These are phyloP conservation scores for Vannuccia rotundouncinata DNA, from an alignment of 2,888 invertebrate species.

Conservation along the genomic window DNA sequence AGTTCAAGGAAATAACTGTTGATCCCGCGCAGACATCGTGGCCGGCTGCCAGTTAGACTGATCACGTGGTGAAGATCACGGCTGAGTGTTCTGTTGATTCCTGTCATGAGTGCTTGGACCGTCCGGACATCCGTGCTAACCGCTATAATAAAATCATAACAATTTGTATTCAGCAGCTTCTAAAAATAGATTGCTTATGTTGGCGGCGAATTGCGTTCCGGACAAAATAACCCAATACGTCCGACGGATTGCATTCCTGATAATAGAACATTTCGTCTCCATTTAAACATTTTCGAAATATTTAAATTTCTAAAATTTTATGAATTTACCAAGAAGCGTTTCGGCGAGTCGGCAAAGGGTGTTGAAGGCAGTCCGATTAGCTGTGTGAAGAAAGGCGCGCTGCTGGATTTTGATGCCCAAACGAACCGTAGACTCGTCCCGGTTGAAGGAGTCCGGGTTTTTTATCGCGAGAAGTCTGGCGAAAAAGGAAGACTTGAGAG, in stretches of 20 bases:
- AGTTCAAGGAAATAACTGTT: background rate
- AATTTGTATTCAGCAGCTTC: too few relatives aligned
- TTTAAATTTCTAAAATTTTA: too few relatives aligned
- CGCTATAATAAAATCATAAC: too few relatives aligned
- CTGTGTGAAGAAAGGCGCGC: conserved; percentile 2
- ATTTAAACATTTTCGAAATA: too few relatives aligned
- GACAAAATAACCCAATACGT: too few relatives aligned
- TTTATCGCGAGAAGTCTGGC: background rate
- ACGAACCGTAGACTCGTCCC: background rate
- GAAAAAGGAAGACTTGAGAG: conserved; percentile 3
- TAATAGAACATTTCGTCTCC: too few relatives aligned
- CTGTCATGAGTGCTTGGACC: background rate
- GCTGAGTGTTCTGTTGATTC: background rate
- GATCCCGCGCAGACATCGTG: background rate
- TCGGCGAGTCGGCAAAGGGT: background rate
- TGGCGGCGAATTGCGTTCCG: too few relatives aligned
- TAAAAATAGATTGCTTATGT: too few relatives aligned
- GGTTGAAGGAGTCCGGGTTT: background rate
- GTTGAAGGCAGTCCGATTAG: background rate
- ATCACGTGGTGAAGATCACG: background rate
- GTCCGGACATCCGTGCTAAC: conserved; percentile 2
- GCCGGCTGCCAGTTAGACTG: background rate
- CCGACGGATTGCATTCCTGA: too few relatives aligned
- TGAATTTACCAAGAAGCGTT: background rate
- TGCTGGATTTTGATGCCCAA: conserved; percentile 1